These are phyloP conservation scores for Ariopsis seemanni DNA, from an alignment of 2,113 vertebrate species.

Conservation along the genomic window DNA sequence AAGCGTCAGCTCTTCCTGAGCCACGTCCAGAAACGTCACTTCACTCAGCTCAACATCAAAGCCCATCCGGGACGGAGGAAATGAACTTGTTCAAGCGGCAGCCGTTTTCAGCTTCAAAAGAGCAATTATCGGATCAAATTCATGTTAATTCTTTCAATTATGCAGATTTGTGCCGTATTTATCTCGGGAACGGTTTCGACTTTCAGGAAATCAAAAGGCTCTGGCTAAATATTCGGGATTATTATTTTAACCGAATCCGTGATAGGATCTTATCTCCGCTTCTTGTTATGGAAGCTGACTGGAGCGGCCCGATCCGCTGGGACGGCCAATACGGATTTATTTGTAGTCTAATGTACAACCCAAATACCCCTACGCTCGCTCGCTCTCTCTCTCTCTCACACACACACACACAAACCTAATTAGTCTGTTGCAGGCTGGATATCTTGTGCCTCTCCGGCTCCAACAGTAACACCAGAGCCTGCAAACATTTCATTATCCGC, in stretches of 20 bases:
- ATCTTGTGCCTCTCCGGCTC: conserved; percentile 60
- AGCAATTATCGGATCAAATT: conserved; percentile 65
- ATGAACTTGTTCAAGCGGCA: conserved; percentile 58
- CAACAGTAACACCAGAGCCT: conserved; percentile 81
- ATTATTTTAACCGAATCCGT: conserved; percentile 61
- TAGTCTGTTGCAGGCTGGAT: conserved; percentile 75
- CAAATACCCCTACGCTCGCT: conserved; percentile 30
- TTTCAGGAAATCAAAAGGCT: conserved; percentile 70
- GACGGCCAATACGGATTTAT: conserved; percentile 48
- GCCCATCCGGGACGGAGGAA: conserved; percentile 52
- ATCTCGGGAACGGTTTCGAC: conserved; percentile 65
- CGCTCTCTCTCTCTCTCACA: conserved; percentile 16
- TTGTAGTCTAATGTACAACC: conserved; percentile 40
- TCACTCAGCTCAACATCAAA: conserved; percentile 21
- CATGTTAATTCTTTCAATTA: conserved; percentile 68
- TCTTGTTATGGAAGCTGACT: conserved; percentile 50
- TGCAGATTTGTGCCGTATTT: conserved; percentile 52
- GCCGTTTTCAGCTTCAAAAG: conserved; percentile 58
- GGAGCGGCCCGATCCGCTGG: conserved; percentile 41
- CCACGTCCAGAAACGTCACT: neutral
- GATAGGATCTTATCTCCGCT: conserved; percentile 67
- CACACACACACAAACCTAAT: conserved; percentile 79
- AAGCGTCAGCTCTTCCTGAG: neutral
- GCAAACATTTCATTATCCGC: conserved; percentile 85
- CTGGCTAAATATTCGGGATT: conserved; percentile 62